Conservation (phyloP, 1,140 invertebrate species). For the Pissodes strobi region DNA sequence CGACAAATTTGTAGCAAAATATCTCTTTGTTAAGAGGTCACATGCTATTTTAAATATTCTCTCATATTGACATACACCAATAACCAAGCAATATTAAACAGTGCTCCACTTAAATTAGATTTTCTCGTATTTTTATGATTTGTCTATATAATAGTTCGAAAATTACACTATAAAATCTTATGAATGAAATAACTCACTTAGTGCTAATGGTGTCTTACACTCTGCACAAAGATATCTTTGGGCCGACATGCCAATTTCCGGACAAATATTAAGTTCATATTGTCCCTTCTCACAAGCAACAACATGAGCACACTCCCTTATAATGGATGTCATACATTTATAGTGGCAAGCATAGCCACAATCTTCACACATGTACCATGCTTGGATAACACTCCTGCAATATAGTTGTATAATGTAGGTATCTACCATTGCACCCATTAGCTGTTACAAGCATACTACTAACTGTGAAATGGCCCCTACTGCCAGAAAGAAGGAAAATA, state of each 20-base stretch:
- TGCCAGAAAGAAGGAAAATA: no score
- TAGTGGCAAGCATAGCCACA: constrained; percentile 73
- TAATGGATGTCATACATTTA: constrained; percentile 75
- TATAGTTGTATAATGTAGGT: no score
- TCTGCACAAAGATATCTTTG: constrained; percentile 83
- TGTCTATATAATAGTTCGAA: no score
- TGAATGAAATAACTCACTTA: no score
- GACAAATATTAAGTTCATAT: constrained; percentile 79
- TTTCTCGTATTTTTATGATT: no score
- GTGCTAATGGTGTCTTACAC: constrained; percentile 72
- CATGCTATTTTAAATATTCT: no score
- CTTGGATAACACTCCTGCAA: constrained; percentile 62
- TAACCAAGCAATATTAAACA: no score
- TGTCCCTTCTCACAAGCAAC: constrained; percentile 73
- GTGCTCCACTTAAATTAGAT: no score
- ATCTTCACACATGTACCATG: constrained; percentile 76
- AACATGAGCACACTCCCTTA: constrained; percentile 77
- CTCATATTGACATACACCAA: no score
- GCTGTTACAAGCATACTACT: neutral
- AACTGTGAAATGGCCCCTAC: neutral
- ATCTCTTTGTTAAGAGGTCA: no score
- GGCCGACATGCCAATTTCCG: constrained; percentile 75
- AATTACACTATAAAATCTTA: no score
- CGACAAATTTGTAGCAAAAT: no score
- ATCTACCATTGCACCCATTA: neutral